Evolutionary conservation across 2,797 vertebrate genomes (phyloP), one percentile per base, ranked within the genome.

Genomic region (Poecile montanus): DNA sequence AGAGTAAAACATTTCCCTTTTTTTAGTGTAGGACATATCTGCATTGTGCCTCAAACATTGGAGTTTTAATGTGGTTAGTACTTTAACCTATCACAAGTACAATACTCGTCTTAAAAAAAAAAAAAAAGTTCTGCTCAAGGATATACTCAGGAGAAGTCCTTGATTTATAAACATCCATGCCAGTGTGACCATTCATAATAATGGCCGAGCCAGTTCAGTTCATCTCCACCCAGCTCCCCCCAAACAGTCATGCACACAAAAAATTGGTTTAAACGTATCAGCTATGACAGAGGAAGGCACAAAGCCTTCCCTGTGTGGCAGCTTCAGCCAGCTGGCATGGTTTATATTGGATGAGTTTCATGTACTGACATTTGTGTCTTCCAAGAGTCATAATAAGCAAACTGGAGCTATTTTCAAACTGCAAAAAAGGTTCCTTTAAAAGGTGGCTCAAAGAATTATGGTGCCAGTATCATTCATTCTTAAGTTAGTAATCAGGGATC

Each of bases 361-460:
- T 96, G 96, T 97, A 97, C 96, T 97, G 97, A 98, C 97, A 97
- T 93, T 97, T 97, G 97, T 97, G 96, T 97, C 97, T 98, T 97
- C 98, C 97, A 97, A 96, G 94, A 95, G 91, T 96, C 94, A 91
- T 91, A 97, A 97, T 91, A 98, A 97, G 96, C 96, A 97, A 97
- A 97, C 97, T 95, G 96, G 79, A 92, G 85, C 93, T 94, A 97
- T 93, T 88, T 96, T 94, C 91, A 94, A 91, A 93, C 93, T 90
- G 95, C 50, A 94, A 95, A 73, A 94, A 92, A 82, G 51, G 84
- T 87, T 96, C 89, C 94, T 95, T 79, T 93, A 83, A 92, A 94
- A 94, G 95, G 78, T 93, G 96, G 95, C 96, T 97, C 66, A 67
- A 92, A 93, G 77, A 95, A 81, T 16, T 89, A 88, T 9, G 23